These are phyloP conservation scores for Sweltsa coloradensis DNA, from an alignment of 1,140 invertebrate genomes.

Conservation along the genomic window DNA sequence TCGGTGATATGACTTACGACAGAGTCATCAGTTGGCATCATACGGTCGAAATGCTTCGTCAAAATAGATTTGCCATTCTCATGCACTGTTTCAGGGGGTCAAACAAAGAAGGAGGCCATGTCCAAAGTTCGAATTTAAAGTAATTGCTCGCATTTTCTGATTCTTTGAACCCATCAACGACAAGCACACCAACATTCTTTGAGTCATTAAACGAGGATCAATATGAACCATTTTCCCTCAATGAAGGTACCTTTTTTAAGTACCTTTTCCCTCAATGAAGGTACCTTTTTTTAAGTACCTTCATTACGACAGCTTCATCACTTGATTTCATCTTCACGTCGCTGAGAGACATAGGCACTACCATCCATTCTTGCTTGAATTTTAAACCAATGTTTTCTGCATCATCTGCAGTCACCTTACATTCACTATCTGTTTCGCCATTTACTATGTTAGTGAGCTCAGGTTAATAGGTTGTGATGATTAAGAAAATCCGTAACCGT, in stretches of 20 bases:
- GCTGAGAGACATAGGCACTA: not conserved
- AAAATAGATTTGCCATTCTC: constrained; percentile 7
- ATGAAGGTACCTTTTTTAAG: not conserved
- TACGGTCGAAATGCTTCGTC: not conserved
- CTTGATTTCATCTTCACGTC: constrained; percentile 1
- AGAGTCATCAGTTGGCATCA: not conserved
- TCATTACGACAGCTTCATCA: not conserved
- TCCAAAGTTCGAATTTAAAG: not conserved
- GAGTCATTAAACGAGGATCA: not conserved
- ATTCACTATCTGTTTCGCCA: not conserved
- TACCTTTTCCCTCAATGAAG: not conserved
- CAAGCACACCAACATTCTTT: constrained; percentile 2
- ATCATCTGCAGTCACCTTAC: constrained; percentile 3
- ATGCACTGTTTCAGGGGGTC: not conserved
- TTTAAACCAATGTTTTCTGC: not conserved
- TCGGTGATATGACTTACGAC: not conserved
- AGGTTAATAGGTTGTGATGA: not conserved
- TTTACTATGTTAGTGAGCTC: not conserved
- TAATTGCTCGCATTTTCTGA: not conserved
- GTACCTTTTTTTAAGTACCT: not conserved
- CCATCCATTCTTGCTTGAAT: not conserved
- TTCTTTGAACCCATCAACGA: not conserved
- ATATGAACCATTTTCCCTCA: constrained; percentile 1
- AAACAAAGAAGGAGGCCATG: constrained; percentile 1
- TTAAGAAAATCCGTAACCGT: not conserved